Evolutionary conservation across 2,113 vertebrate genomes (phyloP).

Genomic region (Holacanthus passer): DNA sequence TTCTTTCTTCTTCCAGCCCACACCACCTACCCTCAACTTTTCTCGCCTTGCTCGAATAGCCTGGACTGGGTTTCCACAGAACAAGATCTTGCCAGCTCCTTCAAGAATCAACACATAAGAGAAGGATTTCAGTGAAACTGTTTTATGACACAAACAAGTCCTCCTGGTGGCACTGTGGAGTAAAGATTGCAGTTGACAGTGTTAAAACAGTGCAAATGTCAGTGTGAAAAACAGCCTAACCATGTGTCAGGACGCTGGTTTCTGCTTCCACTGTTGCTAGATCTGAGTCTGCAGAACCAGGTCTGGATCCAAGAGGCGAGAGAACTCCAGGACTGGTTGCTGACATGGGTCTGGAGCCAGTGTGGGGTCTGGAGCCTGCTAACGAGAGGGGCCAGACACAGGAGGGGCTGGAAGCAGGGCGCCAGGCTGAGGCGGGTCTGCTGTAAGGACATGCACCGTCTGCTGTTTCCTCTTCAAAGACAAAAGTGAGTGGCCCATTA

Average conservation of each 20-base stretch:
- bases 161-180: conserved; percentile 62
- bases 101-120: conserved; percentile 54
- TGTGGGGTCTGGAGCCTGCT: conserved; percentile 56
- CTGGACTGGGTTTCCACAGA: conserved; percentile 93
- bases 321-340: conserved; percentile 18
- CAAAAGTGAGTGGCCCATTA: conserved; percentile 20
- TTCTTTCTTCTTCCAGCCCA: neutral
- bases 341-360: conserved; percentile 57
- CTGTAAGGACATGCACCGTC: conserved; percentile 40
- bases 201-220: neutral
- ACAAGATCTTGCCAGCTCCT: conserved; percentile 88
- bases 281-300: conserved; percentile 70
- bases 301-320: conserved; percentile 61
- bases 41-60: conserved; percentile 87
- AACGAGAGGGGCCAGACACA: conserved; percentile 33
- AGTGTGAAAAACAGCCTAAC: conserved; percentile 76
- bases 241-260: conserved; percentile 89
- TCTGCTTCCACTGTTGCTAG: conserved; percentile 78
- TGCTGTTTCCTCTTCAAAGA: conserved; percentile 60
- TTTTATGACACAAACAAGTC: conserved; percentile 20
- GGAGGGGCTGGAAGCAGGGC: conserved; percentile 48
- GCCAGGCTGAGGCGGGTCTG: conserved; percentile 65
- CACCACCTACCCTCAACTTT: conserved; percentile 85
- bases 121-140: conserved; percentile 17
- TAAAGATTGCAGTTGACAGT: neutral